Conservation (phyloP, 2,113 vertebrate genomes). For the Macrotis lagotis region DNA sequence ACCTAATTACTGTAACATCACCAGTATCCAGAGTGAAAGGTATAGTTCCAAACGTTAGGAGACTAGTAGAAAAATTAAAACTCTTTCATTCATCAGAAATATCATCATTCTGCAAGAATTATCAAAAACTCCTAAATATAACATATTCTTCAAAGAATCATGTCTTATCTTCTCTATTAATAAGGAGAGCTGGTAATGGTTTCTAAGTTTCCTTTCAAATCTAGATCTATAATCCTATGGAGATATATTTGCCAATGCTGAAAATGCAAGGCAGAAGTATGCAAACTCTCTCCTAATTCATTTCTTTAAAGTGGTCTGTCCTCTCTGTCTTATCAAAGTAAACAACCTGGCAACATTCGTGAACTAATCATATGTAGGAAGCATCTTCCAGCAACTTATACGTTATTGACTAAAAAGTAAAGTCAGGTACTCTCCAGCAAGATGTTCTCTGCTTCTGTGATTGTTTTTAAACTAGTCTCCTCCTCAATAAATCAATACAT, state of each 20-base stretch:
- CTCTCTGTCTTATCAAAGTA: not conserved
- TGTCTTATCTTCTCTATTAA: not conserved
- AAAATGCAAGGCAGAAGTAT: slow-evolving; percentile 17
- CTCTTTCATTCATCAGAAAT: not conserved
- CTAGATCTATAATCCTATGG: not conserved
- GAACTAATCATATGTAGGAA: not conserved
- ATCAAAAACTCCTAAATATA: not conserved
- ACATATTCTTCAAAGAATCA: not conserved
- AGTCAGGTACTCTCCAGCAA: not conserved
- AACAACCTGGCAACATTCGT: not conserved
- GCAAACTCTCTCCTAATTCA: not conserved
- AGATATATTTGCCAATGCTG: not conserved
- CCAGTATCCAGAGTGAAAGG: slow-evolving; percentile 16
- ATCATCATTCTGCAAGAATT: slow-evolving; percentile 14
- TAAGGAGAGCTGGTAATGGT: not conserved
- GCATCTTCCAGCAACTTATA: slow-evolving; percentile 9
- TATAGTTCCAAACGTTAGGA: not conserved
- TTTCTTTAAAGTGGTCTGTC: slow-evolving; percentile 20
- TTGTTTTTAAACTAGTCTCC: not conserved
- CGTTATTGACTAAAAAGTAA: not conserved
- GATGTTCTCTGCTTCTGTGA: slow-evolving; percentile 25
- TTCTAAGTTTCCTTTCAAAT: not conserved
- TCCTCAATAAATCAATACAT: not conserved
- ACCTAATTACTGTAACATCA: not conserved
- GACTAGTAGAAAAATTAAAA: not conserved